phyloP scores from a whole-genome alignment of 30 jellyfish, hydroid and myxozoan genomes.

The Chironex yamaguchii region DNA sequence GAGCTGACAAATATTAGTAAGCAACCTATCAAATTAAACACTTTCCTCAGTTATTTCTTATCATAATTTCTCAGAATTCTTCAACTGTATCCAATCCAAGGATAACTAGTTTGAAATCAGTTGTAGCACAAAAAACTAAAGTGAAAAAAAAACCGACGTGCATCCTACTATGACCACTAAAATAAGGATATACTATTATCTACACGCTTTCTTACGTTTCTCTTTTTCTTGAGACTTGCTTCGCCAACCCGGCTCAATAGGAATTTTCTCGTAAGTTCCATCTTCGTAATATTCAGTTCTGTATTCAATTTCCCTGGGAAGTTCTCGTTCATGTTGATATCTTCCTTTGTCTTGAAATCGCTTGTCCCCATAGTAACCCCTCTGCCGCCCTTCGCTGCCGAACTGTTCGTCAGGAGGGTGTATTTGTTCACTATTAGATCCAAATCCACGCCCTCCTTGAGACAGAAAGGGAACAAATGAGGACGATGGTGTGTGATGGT shows the following conservation, averaged over 20 bases:
- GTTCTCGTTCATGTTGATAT: neutral
- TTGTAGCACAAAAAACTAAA: too few relatives aligned
- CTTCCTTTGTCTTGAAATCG: neutral
- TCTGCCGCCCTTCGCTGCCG: neutral
- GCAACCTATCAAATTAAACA: too few relatives aligned
- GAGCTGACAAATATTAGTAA: too few relatives aligned
- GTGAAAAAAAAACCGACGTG: too few relatives aligned
- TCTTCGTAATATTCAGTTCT: conserved; percentile 2
- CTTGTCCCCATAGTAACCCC: neutral
- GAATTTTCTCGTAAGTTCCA: neutral
- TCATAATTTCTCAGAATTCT: too few relatives aligned
- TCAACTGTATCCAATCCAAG: too few relatives aligned
- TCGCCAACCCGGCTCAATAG: neutral
- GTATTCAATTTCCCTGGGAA: conserved; percentile 11
- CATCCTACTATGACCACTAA: too few relatives aligned
- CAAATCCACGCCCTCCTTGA: neutral
- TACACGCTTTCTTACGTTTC: neutral
- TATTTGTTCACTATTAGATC: neutral
- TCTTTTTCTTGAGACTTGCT: neutral
- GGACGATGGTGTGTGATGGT: too few relatives aligned
- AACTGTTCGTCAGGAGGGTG: neutral
- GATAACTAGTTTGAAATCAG: too few relatives aligned
- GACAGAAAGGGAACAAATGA: too few relatives aligned
- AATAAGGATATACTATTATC: too few relatives aligned
- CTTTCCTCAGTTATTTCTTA: too few relatives aligned